These are phyloP conservation scores for Eulithis prunata DNA, from an alignment of 2,888 invertebrate genomes.

Conservation along the genomic window DNA sequence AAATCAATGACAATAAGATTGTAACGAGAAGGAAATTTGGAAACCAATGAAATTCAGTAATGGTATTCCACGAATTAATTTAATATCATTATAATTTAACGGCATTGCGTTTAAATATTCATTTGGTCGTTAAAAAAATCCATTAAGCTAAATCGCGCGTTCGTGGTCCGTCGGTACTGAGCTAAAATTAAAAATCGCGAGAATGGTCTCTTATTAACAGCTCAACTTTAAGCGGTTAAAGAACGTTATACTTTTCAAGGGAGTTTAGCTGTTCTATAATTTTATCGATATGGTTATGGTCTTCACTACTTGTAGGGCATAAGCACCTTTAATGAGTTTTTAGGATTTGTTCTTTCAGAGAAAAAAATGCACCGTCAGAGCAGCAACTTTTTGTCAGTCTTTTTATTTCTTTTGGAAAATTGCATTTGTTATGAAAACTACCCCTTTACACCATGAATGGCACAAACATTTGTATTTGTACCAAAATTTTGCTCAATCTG, in stretches of 20 bases:
- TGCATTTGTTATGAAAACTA: background rate
- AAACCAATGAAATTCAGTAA: conserved; percentile 52
- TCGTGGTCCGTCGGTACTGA: conserved; percentile 44
- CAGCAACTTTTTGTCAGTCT: background rate
- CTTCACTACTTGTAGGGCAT: conserved; percentile 25
- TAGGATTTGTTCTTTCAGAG: background rate
- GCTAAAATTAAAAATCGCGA: conserved; percentile 62
- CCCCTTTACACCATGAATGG: background rate
- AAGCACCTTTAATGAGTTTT: conserved; percentile 26
- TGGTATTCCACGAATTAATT: conserved; percentile 59
- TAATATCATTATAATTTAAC: conserved; percentile 70
- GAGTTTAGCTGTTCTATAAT: conserved; percentile 36
- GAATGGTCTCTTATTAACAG: conserved; percentile 44
- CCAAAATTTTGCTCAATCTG: conserved; percentile 34
- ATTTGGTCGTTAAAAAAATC: conserved; percentile 70
- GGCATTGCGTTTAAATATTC: conserved; percentile 70
- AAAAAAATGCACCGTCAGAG: background rate
- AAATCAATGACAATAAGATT: conserved; percentile 49
- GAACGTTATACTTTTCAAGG: conserved; percentile 35
- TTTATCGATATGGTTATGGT: conserved; percentile 38
- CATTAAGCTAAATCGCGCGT: conserved; percentile 66
- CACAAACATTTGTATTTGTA: conserved; percentile 6
- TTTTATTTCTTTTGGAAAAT: background rate
- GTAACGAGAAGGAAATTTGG: conserved; percentile 47
- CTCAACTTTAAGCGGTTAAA: conserved; percentile 39